Percentiles rank a stretch among this genome's conserved stretches.
Conservation (phyloP, 2,797 vertebrate species). For the Vultur gryphus region DNA sequence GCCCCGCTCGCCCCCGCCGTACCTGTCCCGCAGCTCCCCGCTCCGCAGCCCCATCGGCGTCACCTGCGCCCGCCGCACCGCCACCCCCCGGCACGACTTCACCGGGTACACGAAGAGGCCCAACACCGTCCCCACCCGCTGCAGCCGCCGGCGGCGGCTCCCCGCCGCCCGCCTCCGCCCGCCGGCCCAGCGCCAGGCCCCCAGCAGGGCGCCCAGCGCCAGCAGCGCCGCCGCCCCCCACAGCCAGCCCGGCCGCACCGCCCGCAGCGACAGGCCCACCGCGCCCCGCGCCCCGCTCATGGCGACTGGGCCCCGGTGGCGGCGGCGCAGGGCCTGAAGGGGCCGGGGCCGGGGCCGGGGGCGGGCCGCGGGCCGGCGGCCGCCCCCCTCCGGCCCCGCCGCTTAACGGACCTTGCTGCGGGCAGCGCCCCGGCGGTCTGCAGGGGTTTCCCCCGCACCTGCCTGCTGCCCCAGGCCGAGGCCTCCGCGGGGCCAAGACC, state of each 20-base stretch:
- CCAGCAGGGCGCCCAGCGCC: conserved; percentile 8
- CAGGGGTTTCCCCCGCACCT: no score
- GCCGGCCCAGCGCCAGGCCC: neutral
- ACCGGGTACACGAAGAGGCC: conserved; percentile 85
- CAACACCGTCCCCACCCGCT: conserved; percentile 83
- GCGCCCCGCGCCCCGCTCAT: neutral
- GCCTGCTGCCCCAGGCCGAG: accelerated
- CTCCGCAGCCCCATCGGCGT: conserved; percentile 77
- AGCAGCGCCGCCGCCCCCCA: neutral
- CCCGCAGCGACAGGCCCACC: neutral
- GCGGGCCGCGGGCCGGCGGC: neutral
- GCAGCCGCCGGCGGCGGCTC: conserved; percentile 6
- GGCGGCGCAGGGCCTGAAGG: no score
- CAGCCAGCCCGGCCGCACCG: neutral
- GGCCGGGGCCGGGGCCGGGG: neutral
- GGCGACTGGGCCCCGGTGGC: neutral
- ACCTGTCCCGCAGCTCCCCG: conserved; percentile 89
- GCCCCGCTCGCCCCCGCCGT: neutral
- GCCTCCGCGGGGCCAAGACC: accelerated
- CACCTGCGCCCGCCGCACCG: conserved; percentile 78
- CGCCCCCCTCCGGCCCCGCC: neutral
- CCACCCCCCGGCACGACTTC: conserved; percentile 85
- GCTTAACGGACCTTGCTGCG: no score
- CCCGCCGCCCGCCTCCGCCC: neutral
- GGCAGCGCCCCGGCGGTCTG: no score